phyloP scores from a whole-genome alignment of 2,888 invertebrate species.

The Leptinotarsa peninsularis region DNA sequence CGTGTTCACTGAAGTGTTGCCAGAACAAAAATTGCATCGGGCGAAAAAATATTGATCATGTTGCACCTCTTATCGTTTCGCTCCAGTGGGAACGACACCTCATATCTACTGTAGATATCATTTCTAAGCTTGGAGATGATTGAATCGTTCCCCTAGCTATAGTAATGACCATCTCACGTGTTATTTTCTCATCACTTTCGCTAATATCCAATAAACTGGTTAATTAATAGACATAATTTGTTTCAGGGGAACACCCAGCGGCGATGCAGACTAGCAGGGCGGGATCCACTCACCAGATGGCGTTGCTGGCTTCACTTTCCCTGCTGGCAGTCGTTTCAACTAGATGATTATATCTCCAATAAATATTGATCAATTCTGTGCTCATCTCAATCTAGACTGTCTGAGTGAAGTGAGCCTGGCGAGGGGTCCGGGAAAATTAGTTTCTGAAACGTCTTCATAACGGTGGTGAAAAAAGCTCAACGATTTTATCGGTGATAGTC shows the following conservation, averaged over 20 bases:
- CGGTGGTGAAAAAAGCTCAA: too few species aligned
- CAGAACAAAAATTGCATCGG: too few species aligned
- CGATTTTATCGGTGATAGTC: too few species aligned
- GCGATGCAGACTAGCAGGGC: slow-evolving; percentile 84
- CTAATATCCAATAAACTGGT: slow-evolving; percentile 27
- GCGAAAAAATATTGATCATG: too few species aligned
- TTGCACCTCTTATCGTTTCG: too few species aligned
- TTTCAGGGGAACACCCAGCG: slow-evolving; percentile 85
- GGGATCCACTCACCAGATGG: slow-evolving; percentile 55
- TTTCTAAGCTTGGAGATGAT: too few species aligned
- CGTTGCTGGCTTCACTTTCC: slow-evolving; percentile 55
- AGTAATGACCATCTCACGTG: slow-evolving; percentile 12
- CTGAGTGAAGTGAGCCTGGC: slow-evolving; percentile 4
- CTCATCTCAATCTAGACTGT: slow-evolving; percentile 42
- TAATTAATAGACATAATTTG: slow-evolving; percentile 53
- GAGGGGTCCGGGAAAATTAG: not conserved
- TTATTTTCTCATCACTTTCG: not conserved
- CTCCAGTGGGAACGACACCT: too few species aligned
- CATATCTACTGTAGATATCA: too few species aligned
- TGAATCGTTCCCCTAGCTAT: too few species aligned
- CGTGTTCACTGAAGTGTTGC: too few species aligned
- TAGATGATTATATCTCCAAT: slow-evolving; percentile 60
- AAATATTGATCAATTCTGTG: slow-evolving; percentile 51
- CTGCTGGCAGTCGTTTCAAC: slow-evolving; percentile 55
- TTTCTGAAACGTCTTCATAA: slow-evolving; percentile 7